Evolutionary conservation across 2,797 vertebrate genomes (phyloP), one percentile per base, ranked within the genome.

Genomic region (Cheirogaleus major): DNA sequence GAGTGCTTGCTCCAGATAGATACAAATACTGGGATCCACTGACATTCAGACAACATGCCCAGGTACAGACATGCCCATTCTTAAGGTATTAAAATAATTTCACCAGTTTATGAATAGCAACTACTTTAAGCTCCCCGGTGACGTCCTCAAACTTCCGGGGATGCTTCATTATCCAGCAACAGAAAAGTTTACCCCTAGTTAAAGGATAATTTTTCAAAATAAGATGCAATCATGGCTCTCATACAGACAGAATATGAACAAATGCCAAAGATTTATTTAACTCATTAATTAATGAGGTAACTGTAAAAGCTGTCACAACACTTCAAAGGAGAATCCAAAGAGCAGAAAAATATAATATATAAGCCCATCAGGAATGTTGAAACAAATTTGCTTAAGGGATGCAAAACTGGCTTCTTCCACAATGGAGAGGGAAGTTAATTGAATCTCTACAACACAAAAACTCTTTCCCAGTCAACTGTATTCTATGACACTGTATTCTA

Each of bases 131-230:
- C 25, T 43, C 59, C 35, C 38, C 5, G 22, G 22, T 20, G 32
- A 63, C 20, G 43, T 79, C 72, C 67, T 25, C 48, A 38, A 35
- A 61, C 38, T 30, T 35, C 25, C 0, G 13, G 18, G 13, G 14
- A 8, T 85, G 27, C 38, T 22, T 43, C 11, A 4, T 95, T 55
- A 94, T n/a, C 79, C 45, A 88, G 11, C 14, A 72, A 48, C 52
- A 85, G 43, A 84, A 85, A 84, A 20, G 2, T 79, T 76, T 70
- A 18, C 4, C 30, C 43, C 3, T 18, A 43, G 18, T 59, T 75
- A 81, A 91, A 89, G 38, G 43, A 63, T 25, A 55, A 83, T 67
- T 80, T 96, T 95, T 91, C 52, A 92, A 72, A 73, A 45, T 23
- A 73, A 69, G 9, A 10, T 48, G 50, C 17, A 84, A 79, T 45